These are phyloP conservation scores for Bufo bufo DNA, from an alignment of 2,113 vertebrate genomes.

Conservation along the genomic window DNA sequence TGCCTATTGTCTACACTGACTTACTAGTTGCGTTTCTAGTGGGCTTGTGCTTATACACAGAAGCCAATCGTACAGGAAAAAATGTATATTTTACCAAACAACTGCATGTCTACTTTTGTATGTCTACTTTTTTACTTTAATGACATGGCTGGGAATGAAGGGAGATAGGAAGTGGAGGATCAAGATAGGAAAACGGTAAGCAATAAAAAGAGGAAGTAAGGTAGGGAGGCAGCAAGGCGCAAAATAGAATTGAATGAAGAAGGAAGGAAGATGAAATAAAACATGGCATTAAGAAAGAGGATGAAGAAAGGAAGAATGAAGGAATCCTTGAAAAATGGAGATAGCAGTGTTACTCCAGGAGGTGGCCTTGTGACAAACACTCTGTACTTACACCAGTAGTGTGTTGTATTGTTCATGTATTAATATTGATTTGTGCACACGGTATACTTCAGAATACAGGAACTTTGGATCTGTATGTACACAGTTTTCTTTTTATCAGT, in stretches of 20 bases:
- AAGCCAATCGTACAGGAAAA: not conserved
- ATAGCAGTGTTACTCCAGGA: not conserved
- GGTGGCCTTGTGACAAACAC: not conserved
- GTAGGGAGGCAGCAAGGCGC: not conserved
- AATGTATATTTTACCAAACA: not conserved
- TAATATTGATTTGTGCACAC: conserved; percentile 35
- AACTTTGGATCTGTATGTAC: conserved; percentile 13
- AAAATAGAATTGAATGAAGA: not conserved
- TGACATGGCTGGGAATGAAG: not conserved
- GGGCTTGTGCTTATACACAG: not conserved
- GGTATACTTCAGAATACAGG: not conserved
- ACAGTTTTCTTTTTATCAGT: conserved; percentile 33
- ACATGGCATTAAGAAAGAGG: not conserved
- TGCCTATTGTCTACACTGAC: not conserved
- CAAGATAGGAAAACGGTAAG: not conserved
- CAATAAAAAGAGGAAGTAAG: not conserved
- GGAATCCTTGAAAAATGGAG: no score
- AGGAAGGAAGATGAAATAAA: not conserved
- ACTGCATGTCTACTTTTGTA: not conserved
- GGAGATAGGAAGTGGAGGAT: not conserved
- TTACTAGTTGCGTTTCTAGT: not conserved
- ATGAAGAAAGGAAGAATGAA: not conserved
- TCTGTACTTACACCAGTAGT: not conserved
- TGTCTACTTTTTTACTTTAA: no score
- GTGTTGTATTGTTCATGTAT: conserved; percentile 28